Base-by-base conservation (phyloP, 2,888 invertebrate genomes). In the Lochmaea crataegi region DNA sequence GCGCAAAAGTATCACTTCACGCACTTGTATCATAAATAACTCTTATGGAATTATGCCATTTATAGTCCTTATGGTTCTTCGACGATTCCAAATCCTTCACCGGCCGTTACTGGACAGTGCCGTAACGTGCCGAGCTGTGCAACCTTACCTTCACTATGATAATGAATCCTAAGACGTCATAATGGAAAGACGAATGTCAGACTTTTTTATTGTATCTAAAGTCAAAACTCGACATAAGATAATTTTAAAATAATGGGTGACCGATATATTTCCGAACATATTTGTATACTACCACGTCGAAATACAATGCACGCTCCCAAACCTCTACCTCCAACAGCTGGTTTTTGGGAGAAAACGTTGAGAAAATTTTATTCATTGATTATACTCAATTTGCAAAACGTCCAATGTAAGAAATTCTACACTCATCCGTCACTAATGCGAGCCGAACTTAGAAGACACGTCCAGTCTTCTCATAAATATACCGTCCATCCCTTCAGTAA, bases 401-500 rank as follows among this genome's bases (percentile, higher is more conserved):
- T 9, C 0, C 63, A 60, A 22, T 69, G 71, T 16, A 72, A 68
- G 51, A 26, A 42, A 9, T 69, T 74, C 32, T 74, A 74, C 53
- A 16, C n/a, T 6, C 74, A 71, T 65, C 64, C 58, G 14, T 71
- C 73, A 1, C 14, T 58, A 2, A 68, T 63, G 48, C 53, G 58
- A 16, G 56, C 38, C 1, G 75, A 74, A 48, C 41, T 74, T 5
- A 74, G 16, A 16, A 74, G 73, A 56, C 70, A 77, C 42, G 53
- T 53, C 7, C 56, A 60, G 11, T 67, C 72, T 38, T 48, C 63
- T 6, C 60, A 75, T 22, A 16, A 14, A 14, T 74, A 57, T 48
- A 61, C 73, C 16, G 65, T 77, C n/a, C 77, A 77, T 63, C 77
- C 77, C 0, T 75, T 75, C 48, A 77, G 77, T 45, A 74, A 69